Evolutionary conservation across 2,888 invertebrate species (phyloP).

Genomic region (Epirrhoe alternata): DNA sequence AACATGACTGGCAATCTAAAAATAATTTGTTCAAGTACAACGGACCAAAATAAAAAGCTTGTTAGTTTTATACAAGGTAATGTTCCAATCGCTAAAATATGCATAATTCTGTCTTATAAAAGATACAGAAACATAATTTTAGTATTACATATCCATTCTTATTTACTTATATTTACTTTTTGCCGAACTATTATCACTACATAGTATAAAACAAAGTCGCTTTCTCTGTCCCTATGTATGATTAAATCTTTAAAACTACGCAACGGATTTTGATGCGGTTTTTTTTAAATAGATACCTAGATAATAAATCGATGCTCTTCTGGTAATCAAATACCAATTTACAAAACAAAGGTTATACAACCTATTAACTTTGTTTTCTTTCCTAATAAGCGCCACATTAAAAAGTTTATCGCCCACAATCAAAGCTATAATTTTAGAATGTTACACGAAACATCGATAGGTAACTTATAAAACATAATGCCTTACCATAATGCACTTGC

Average conservation of each 20-base stretch:
- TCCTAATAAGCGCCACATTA: no score
- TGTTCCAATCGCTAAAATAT: no score
- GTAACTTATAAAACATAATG: slow-evolving; percentile 35
- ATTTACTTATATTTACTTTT: no score
- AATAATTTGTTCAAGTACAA: background rate
- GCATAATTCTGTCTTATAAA: no score
- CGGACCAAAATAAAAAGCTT: background rate
- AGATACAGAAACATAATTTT: no score
- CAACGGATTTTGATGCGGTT: no score
- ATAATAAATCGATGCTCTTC: background rate
- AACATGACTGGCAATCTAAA: background rate
- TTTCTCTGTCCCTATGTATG: no score
- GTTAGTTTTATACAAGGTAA: background rate
- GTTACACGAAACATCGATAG: slow-evolving; percentile 11
- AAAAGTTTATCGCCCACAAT: background rate
- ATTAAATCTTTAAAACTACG: no score
- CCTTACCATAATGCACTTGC: slow-evolving; percentile 71
- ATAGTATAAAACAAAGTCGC: no score
- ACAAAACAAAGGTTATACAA: background rate
- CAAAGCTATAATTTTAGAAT: slow-evolving; percentile 21
- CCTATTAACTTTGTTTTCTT: background rate
- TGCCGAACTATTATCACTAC: no score
- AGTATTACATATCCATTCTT: no score
- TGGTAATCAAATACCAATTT: background rate
- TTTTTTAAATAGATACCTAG: no score